Conservation (phyloP, 2,797 vertebrate genomes). For the Crax fasciolata region DNA sequence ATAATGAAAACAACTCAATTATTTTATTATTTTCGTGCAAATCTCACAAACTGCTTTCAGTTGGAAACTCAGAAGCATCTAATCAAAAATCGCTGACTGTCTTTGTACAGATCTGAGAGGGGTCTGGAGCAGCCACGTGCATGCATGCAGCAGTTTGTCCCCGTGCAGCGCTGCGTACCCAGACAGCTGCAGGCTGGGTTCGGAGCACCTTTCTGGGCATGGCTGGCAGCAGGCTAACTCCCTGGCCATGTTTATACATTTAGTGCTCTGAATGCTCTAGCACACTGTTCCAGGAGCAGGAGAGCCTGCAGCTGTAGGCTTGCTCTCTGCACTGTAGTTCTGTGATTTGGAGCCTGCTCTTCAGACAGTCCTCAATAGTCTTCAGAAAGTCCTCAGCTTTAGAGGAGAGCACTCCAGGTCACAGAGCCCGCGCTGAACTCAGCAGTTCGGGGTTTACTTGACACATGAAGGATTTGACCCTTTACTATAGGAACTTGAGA, state of each 20-base stretch:
- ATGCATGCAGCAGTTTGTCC: background rate
- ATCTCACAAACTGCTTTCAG: background rate
- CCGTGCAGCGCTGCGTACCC: rapidly evolving
- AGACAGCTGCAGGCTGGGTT: background rate
- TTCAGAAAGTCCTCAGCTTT: no score
- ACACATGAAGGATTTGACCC: background rate
- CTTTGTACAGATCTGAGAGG: background rate
- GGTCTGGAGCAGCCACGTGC: rapidly evolving
- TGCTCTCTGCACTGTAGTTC: background rate
- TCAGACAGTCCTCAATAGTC: background rate
- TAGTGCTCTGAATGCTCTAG: background rate
- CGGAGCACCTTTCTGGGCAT: background rate
- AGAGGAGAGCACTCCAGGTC: background rate
- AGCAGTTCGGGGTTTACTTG: background rate
- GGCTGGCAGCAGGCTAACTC: background rate
- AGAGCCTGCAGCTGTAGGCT: background rate
- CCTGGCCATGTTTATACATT: rapidly evolving
- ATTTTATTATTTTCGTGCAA: background rate
- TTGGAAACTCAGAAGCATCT: background rate
- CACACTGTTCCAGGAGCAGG: rapidly evolving
- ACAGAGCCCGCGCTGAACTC: background rate
- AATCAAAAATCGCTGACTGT: background rate
- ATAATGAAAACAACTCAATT: background rate
- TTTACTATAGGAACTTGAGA: background rate
- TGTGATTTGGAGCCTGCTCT: background rate